Base-by-base conservation (phyloP, 2,113 vertebrate genomes). In the Scartelaos histophorus region DNA sequence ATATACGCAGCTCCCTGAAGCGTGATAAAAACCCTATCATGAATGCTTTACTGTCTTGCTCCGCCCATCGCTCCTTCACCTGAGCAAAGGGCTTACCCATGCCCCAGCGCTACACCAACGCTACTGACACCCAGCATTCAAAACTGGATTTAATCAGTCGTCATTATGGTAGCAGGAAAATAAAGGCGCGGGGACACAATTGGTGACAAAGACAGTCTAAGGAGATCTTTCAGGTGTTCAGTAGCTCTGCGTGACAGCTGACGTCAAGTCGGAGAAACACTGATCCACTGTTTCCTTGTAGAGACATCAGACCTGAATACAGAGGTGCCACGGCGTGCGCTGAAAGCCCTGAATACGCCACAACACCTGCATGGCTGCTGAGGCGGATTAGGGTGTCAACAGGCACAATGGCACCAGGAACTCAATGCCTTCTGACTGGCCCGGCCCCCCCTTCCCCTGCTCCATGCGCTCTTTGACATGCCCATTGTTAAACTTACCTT, bases 201-300 rank as follows among this genome's bases (percentile, higher is more conserved):
- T 58, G 76, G 82, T 79, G 75, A 78, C 92, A 93, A 93, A 88
- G 84, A 84, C 83, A 12, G 80, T 85, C 86, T 88, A 85, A 91
- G 85, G 79, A 80, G 87, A 89, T 90, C 84, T 70, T 71, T 83
- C 85, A 85, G 81, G 85, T 88, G 91, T 88, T 91, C 82, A 86
- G 81, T 66, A 73, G 21, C 90, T 81, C 83, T 75, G 80, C 75
- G 76, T 92, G 92, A 92, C 90, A 90, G 88, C 73, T 91, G 91
- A 91, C 86, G 85, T 83, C 3, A 85, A 88, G 75, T 74, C 66
- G 72, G 80, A 69, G 73, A 84, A 86, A 89, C 87, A 85, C 87
- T 91, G 88, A 92, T 90, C 89, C 87, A 83, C 88, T 84, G 83
- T 87, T 89, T 81, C 71, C 83, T 88, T 91, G 90, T 89, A 87